Evolutionary conservation across 2,888 invertebrate genomes (phyloP).

Genomic region (Drosophila gaucha): DNA sequence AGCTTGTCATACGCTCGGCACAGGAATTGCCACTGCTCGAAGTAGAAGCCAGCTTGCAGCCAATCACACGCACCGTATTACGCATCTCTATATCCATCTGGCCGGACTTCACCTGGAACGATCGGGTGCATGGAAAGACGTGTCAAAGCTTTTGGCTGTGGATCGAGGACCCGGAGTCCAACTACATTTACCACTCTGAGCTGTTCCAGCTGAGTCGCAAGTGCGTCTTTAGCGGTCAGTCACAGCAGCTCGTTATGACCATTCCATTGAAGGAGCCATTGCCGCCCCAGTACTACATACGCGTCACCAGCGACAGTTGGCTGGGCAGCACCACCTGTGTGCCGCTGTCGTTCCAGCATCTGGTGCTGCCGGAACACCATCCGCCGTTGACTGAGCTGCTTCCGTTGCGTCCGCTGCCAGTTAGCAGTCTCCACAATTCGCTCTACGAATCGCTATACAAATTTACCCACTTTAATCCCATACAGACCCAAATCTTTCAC

Average conservation of each 20-base stretch:
- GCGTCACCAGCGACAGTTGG: slow-evolving; percentile 93
- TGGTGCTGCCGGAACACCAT: slow-evolving; percentile 95
- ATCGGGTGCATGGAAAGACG: slow-evolving; percentile 93
- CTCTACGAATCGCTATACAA: slow-evolving; percentile 92
- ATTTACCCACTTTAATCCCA: slow-evolving; percentile 98
- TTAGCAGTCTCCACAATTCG: slow-evolving; percentile 91
- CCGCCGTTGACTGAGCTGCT: slow-evolving; percentile 97
- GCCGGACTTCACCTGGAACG: slow-evolving; percentile 94
- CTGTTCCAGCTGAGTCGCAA: slow-evolving; percentile 87
- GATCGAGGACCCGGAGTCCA: slow-evolving; percentile 98
- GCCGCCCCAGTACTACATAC: slow-evolving; percentile 95
- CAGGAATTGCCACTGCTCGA: slow-evolving; percentile 94
- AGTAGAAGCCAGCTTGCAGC: slow-evolving; percentile 94
- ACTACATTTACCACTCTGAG: slow-evolving; percentile 98
- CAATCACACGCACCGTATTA: slow-evolving; percentile 96
- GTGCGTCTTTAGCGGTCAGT: slow-evolving; percentile 89
- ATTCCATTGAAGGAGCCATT: slow-evolving; percentile 96
- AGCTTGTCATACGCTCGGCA: slow-evolving; percentile 92
- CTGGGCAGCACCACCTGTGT: slow-evolving; percentile 87
- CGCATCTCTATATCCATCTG: slow-evolving; percentile 92
- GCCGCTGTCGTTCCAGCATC: slow-evolving; percentile 91
- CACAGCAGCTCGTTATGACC: slow-evolving; percentile 95
- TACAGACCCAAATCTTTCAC: slow-evolving; percentile 99
- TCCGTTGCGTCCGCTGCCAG: slow-evolving; percentile 95
- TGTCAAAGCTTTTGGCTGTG: slow-evolving; percentile 98